phyloP scores from a whole-genome alignment of 2,888 invertebrate genomes.

The Polydrusus pterygomalis region DNA sequence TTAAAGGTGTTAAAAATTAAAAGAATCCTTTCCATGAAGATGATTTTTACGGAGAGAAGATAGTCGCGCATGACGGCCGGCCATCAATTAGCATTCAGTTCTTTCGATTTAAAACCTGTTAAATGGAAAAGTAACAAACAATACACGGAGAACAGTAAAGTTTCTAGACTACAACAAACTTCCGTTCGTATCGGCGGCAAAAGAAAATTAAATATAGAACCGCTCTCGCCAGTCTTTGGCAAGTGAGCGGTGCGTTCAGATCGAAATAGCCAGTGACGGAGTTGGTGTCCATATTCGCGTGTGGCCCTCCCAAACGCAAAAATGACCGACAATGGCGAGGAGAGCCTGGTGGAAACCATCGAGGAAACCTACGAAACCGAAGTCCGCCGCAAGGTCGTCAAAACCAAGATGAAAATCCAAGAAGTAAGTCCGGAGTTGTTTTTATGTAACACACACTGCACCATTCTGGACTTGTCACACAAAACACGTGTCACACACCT shows the following conservation, averaged over 20 bases:
- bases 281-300: slow-evolving; percentile 50
- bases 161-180: slow-evolving; percentile 59
- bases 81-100: slow-evolving; percentile 18
- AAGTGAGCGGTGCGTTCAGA: slow-evolving; percentile 56
- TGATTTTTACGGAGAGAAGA: background rate
- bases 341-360: slow-evolving; percentile 79
- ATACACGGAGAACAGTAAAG: slow-evolving; percentile 44
- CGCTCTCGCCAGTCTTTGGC: slow-evolving; percentile 58
- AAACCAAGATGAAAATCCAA: slow-evolving; percentile 82
- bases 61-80: background rate
- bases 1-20: background rate
- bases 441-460: slow-evolving; percentile 57
- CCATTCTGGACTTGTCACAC: slow-evolving; percentile 43
- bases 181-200: slow-evolving; percentile 61
- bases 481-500: slow-evolving; percentile 39
- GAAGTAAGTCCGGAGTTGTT: slow-evolving; percentile 76
- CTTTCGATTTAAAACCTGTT: slow-evolving; percentile 8
- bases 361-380: slow-evolving; percentile 82
- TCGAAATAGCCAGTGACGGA: slow-evolving; percentile 56
- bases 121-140: slow-evolving; percentile 43
- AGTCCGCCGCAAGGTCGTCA: slow-evolving; percentile 81
- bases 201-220: slow-evolving; percentile 66
- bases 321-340: slow-evolving; percentile 56
- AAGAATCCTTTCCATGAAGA: background rate
- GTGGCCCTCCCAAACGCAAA: slow-evolving; percentile 49